Percentiles rank a stretch among this genome's conserved stretches.
Conservation (phyloP, 2,888 invertebrate species). For the Drosophila meridionalis region DNA sequence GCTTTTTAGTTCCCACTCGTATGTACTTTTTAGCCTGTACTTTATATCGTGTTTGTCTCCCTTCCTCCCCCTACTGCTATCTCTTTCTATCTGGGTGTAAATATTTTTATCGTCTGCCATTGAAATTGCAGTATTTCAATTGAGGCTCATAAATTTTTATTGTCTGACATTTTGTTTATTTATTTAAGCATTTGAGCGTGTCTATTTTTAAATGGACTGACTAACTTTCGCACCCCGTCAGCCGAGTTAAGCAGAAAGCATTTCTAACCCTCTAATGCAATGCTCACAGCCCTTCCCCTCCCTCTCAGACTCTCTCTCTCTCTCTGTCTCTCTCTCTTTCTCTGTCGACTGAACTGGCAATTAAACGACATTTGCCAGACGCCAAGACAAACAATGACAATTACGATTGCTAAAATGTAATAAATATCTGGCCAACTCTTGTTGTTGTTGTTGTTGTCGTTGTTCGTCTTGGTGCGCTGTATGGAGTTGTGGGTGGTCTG, state of each 20-base stretch:
- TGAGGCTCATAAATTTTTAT: slow-evolving; percentile 76
- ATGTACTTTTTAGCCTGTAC: slow-evolving; percentile 22
- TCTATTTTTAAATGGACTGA: slow-evolving; percentile 77
- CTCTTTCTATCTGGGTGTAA: slow-evolving; percentile 7
- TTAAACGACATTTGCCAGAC: slow-evolving; percentile 78
- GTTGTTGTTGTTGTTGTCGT: slow-evolving; percentile 7
- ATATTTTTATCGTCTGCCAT: slow-evolving; percentile 75
- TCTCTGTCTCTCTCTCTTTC: not conserved
- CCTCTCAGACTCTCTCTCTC: slow-evolving; percentile 1
- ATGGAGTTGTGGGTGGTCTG: slow-evolving; percentile 33
- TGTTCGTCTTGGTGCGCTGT: slow-evolving; percentile 13
- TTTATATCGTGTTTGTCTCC: slow-evolving; percentile 27
- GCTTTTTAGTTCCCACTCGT: slow-evolving; percentile 25
- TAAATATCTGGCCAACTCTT: slow-evolving; percentile 59
- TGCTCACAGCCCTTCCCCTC: not conserved
- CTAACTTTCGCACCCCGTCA: slow-evolving; percentile 71
- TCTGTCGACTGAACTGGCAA: slow-evolving; percentile 49
- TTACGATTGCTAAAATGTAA: slow-evolving; percentile 79
- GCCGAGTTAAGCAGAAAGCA: slow-evolving; percentile 20
- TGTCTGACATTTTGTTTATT: slow-evolving; percentile 77
- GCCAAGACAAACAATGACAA: slow-evolving; percentile 79
- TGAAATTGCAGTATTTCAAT: slow-evolving; percentile 74
- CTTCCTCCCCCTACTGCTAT: not conserved
- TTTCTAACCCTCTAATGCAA: slow-evolving; percentile 19
- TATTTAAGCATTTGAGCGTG: slow-evolving; percentile 67